Conservation (phyloP, 2,113 vertebrate species). For the Fulmarus glacialis region DNA sequence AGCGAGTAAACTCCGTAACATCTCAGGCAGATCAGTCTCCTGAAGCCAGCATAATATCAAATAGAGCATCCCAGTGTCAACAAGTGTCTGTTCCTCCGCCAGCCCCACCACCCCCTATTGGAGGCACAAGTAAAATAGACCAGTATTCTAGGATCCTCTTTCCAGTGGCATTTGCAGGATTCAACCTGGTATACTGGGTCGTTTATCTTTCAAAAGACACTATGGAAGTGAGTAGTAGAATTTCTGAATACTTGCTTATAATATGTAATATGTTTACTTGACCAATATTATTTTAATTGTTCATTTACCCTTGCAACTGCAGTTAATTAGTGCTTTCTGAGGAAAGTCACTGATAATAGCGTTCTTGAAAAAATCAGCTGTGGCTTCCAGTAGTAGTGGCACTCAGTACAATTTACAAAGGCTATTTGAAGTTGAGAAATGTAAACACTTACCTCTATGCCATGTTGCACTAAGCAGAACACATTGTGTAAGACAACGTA, state of each 20-base stretch:
- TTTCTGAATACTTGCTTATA: not conserved
- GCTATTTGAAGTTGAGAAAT: not conserved
- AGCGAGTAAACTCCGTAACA: conserved; percentile 82
- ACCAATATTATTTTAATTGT: not conserved
- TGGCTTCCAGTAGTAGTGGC: not conserved
- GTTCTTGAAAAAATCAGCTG: not conserved
- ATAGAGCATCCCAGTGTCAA: conserved; percentile 49
- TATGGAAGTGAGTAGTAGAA: conserved; percentile 86
- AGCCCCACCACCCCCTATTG: conserved; percentile 70
- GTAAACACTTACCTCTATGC: not conserved
- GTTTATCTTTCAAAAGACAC: conserved; percentile 97
- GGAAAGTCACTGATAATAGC: not conserved
- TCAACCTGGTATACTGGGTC: conserved; percentile 96
- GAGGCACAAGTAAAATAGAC: conserved; percentile 93
- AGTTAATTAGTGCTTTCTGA: not conserved
- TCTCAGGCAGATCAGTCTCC: conserved; percentile 76
- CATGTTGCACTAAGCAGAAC: not conserved
- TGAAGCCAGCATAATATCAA: conserved; percentile 73
- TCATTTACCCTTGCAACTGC: not conserved
- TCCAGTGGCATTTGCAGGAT: conserved; percentile 93
- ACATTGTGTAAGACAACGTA: not conserved
- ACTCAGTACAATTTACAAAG: not conserved
- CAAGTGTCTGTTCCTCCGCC: conserved; percentile 70
- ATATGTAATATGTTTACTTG: not conserved
- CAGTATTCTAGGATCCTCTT: conserved; percentile 96